Evolutionary conservation across 2,888 invertebrate species (phyloP), one percentile per base, ranked within the genome.

Genomic region (Autographa gamma): DNA sequence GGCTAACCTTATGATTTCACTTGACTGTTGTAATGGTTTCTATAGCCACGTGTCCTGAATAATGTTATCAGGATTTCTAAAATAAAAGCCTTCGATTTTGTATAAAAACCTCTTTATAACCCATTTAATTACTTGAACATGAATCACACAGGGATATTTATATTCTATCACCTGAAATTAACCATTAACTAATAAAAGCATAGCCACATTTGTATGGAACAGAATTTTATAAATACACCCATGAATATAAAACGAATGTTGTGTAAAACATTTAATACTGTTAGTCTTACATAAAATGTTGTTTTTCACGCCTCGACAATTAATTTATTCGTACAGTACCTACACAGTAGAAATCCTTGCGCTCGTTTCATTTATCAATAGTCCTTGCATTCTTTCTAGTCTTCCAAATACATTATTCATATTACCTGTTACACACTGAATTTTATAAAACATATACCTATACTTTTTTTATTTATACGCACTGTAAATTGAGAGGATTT

Each of bases 301-400:
- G 0, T 11, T 56, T 56, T 56, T 56, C 54, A 59, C 59, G 25
- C 59, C 14, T 9, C 31, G 16, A 32, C 31, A 38, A 61, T 74
- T 25, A 63, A 18, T 71, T 14, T 58, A 41, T 56, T 66, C 58
- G 31, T 60, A 18, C 65, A 59, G 60, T 34, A 52, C 52, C 43
- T 14, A 7, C 48, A 43, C 11, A 67, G 62, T 41, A 58, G 82
- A 69, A 65, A 81, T 74, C 80, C 80, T 80, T 80, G 80, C 82
- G 66, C 80, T 78, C 79, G 58, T 79, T 82, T 81, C 56, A 54
- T 73, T 76, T 67, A 73, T 80, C 69, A 70, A 43, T 34, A 67
- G 76, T 71, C 81, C 84, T 77, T 71, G 79, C 74, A 71, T 80
- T 84, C 76, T 72, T 72, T 69, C 74, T 68, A 74, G 63, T 61